These are phyloP conservation scores for Scolopax mira DNA, from an alignment of 2,113 vertebrate species.

Conservation along the genomic window DNA sequence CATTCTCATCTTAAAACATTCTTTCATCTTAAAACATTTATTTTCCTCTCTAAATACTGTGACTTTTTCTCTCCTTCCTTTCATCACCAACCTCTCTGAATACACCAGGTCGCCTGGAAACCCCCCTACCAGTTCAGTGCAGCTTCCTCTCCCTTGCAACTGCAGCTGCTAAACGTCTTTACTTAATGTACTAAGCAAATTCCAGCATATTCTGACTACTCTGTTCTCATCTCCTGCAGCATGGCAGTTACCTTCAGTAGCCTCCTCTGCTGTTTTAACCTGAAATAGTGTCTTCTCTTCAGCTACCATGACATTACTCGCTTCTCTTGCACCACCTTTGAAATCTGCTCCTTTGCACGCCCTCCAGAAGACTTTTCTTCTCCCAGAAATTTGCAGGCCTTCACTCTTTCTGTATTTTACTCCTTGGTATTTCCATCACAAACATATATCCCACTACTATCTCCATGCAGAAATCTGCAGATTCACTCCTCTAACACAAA, in stretches of 20 bases:
- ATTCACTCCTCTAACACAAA: not conserved
- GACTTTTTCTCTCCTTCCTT: not conserved
- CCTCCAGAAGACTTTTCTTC: not conserved
- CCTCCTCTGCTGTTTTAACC: not conserved
- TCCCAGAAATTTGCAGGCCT: not conserved
- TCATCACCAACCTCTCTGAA: not conserved
- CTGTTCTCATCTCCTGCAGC: not conserved
- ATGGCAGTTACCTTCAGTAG: not conserved
- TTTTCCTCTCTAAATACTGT: not conserved
- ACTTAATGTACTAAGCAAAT: not conserved
- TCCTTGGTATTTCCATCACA: not conserved
- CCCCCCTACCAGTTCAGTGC: not conserved
- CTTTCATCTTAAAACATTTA: slow-evolving; percentile 5
- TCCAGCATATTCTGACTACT: not conserved
- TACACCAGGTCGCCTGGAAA: not conserved
- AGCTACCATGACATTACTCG: not conserved
- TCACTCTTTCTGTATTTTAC: not conserved
- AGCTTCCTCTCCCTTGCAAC: not conserved
- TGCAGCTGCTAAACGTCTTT: not conserved
- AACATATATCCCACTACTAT: not conserved
- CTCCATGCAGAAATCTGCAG: not conserved
- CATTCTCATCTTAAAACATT: not conserved
- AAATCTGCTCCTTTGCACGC: not conserved
- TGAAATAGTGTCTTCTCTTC: not conserved
- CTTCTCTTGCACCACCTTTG: not conserved